Evolutionary conservation across 1,140 invertebrate genomes (phyloP).

Genomic region (Ditylenchus dipsaci): DNA sequence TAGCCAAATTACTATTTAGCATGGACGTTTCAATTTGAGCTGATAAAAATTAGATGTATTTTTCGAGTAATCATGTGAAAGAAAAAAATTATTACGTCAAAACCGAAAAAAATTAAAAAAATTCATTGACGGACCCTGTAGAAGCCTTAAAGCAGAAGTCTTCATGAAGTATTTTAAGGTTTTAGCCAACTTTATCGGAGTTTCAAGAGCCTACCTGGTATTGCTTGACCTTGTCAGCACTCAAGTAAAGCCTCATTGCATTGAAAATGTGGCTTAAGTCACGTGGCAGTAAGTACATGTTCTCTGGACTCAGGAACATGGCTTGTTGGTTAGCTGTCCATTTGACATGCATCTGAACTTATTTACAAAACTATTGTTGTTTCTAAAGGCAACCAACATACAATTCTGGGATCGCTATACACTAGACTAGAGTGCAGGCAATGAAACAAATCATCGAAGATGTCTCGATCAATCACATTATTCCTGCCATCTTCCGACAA

Average conservation of each 20-base stretch:
- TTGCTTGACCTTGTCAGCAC: not conserved
- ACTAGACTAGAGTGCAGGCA: constrained; percentile 8
- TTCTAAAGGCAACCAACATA: constrained; percentile 15
- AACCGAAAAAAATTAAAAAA: too few relatives aligned
- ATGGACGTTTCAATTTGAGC: too few relatives aligned
- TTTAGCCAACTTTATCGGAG: too few relatives aligned
- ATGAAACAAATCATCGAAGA: constrained; percentile 32
- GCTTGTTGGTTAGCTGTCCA: constrained; percentile 5
- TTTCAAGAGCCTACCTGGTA: constrained; percentile 24
- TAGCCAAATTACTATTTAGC: too few relatives aligned
- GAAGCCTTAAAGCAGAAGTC: too few relatives aligned
- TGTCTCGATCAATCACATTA: constrained; percentile 10
- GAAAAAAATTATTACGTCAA: too few relatives aligned
- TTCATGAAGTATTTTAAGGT: too few relatives aligned
- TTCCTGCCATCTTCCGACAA: not conserved
- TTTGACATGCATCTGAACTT: constrained; percentile 19
- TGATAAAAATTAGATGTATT: too few relatives aligned
- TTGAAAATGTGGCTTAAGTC: constrained; percentile 20
- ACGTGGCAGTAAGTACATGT: constrained; percentile 17
- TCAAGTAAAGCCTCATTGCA: not conserved
- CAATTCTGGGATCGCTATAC: constrained; percentile 25
- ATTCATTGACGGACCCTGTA: too few relatives aligned
- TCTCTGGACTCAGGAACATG: constrained; percentile 20
- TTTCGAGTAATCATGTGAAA: too few relatives aligned
- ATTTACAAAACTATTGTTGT: not conserved